Evolutionary conservation across 1,140 invertebrate species (phyloP), one percentile per base, ranked within the genome.

Genomic region (Tetragnatha versicolor): DNA sequence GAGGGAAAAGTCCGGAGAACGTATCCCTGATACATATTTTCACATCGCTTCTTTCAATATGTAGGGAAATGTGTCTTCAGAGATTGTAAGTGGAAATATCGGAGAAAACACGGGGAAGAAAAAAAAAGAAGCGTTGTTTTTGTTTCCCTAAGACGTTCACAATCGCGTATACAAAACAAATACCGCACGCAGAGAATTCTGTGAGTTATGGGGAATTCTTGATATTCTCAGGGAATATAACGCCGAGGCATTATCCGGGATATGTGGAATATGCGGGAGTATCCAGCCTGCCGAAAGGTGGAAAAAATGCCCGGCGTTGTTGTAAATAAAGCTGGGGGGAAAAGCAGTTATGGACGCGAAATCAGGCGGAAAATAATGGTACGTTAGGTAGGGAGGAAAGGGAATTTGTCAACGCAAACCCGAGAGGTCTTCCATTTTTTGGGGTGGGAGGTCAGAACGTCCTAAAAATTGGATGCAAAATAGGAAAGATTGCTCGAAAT

Each of bases 161-260:
- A 47, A 66, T 47, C 63, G 39, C 37, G 49, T 66, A 66, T 66
- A 66, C 25, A 66, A 66, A 66, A 66, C 63, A 66, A 49, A 66
- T 66, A 58, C 39, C 29, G 63, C 39, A 39, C n/a, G n/a, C n/a
- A 42, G 42, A n/a, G 49, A 66, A 66, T 66, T 66, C 63, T 42
- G 20, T 42, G 31, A 47, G 39, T 66, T 66, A 66, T 66, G 31
- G 42, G 39, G 63, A 66, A 42, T 47, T 66, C 63, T 47, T 66
- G 31, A 58, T 66, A 25, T 27, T 25, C 37, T 42, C 2, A 66
- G 22, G 14, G 20, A 51, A 9, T n/a, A 29, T 33, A 58, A 31
- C 55, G 55, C 14, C 7, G 55, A 58, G n/a, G n/a, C 55, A 31
- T 58, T 58, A 58, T 58, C 55, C 35, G n/a, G 31, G 55, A 58